phyloP scores from a whole-genome alignment of 2,797 vertebrate species.

The Margarornis squamiger region DNA sequence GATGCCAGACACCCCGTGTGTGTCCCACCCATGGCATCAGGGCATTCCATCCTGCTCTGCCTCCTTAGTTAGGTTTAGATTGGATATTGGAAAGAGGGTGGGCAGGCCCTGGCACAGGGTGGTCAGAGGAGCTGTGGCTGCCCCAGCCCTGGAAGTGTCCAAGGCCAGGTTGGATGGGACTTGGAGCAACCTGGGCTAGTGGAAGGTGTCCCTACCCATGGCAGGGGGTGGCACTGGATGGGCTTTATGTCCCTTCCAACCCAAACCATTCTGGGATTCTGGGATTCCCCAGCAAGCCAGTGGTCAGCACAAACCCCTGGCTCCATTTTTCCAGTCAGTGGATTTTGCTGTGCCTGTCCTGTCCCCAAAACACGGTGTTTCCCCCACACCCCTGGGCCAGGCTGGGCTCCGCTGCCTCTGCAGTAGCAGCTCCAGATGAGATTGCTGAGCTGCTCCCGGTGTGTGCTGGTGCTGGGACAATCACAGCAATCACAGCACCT shows the following conservation, averaged over 20 bases:
- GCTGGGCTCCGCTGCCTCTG: background rate
- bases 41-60: background rate
- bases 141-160: background rate
- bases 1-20: accelerated
- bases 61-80: background rate
- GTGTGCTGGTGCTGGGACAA: background rate
- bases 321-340: background rate
- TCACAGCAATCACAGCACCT: conserved; percentile 30
- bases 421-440: background rate
- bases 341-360: background rate
- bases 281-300: accelerated
- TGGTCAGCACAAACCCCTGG: background rate
- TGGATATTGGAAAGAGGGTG: background rate
- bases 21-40: accelerated
- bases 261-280: background rate
- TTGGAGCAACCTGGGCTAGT: background rate
- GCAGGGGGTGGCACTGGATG: background rate
- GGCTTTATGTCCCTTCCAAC: background rate
- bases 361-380: accelerated
- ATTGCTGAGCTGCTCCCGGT: background rate
- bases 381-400: background rate
- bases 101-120: background rate
- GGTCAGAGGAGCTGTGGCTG: background rate
- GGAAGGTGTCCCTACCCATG: background rate
- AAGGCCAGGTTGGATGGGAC: background rate